Evolutionary conservation across 2,113 vertebrate genomes (phyloP), one percentile per base, ranked within the genome.

Genomic region (Triplophysa rosa): DNA sequence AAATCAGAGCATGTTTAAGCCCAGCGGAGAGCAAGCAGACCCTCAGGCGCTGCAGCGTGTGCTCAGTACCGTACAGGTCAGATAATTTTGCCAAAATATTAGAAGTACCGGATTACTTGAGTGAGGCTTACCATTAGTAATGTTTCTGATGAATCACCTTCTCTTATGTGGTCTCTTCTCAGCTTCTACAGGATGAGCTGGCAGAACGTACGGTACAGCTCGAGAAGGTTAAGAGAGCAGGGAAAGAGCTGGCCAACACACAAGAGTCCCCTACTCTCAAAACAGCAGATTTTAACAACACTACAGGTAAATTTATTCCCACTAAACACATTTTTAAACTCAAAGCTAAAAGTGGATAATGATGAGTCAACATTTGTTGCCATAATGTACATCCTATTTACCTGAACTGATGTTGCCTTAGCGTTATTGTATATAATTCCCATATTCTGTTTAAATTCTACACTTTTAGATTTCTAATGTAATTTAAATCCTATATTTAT

Each of bases 141-240:
- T 61, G 29, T 13, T 40, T 54, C 2, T 72, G 8, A 59, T 56
- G 29, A 66, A 23, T 26, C 21, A 19, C 4, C 1, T 49, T 61
- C 59, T 56, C 56, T 54, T 40, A 3, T 11, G 73, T 26, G 49
- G 62, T 37, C 9, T 67, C 8, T 6, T 62, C 49, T 24, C 84
- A 99, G 97, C 89, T 93, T 73, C 87, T 99, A 79, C 97, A 99
- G 84, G 95, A 95, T 45, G 95, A 96, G 79, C 87, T 98, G 79
- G 95, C 95, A 2, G 96, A 98, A 83, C 95, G 95, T 61, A 95
- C 95, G 4, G 93, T 96, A 73, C 95, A 92, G n/a, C 89, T 99
- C 89, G 95, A 98, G 88, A 97, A 95, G 86, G 95, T 98, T n/a
- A 95, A 94, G 89, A 94, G 96, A 85, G 93, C 95, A 0, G 91